Conservation (phyloP, 2,888 invertebrate genomes). For the Endotricha flammealis region DNA sequence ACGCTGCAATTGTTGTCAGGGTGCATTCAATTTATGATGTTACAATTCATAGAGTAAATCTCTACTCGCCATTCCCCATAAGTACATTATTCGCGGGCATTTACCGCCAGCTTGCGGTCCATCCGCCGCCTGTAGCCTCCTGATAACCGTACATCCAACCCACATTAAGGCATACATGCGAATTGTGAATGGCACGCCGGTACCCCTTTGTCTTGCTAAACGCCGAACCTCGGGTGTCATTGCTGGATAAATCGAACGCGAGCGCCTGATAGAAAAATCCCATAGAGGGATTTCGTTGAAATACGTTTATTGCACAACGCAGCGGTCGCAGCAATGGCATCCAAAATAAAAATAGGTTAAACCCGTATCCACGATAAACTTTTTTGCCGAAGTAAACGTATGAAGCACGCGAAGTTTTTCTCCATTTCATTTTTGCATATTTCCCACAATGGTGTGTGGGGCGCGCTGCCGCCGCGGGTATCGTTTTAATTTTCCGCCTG, state of each 20-base stretch:
- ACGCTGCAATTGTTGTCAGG: constrained; percentile 37
- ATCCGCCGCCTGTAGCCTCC: constrained; percentile 45
- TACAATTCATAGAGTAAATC: constrained; percentile 61
- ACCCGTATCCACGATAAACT: constrained; percentile 46
- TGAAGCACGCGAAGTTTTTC: constrained; percentile 53
- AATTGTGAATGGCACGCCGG: constrained; percentile 5
- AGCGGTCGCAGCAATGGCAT: constrained; percentile 17
- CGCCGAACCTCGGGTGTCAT: constrained; percentile 23
- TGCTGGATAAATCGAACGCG: constrained; percentile 19
- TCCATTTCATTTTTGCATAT: constrained; percentile 52
- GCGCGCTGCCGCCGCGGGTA: constrained; percentile 55
- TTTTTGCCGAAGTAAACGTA: constrained; percentile 48
- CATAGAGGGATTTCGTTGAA: constrained; percentile 19
- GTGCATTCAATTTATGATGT: constrained; percentile 55
- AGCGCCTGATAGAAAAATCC: constrained; percentile 25
- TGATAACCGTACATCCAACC: constrained; percentile 52
- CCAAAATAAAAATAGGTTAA: constrained; percentile 29
- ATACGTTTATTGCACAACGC: constrained; percentile 11
- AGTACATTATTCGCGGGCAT: constrained; percentile 59
- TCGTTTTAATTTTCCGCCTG: constrained; percentile 76
- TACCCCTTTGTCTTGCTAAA: constrained; percentile 35
- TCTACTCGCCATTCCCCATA: constrained; percentile 52
- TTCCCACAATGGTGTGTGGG: constrained; percentile 40
- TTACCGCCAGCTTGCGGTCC: constrained; percentile 57
- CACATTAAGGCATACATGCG: constrained; percentile 35